Base-by-base conservation (phyloP, 2,888 invertebrate genomes). In the Ethmia dodecea region DNA sequence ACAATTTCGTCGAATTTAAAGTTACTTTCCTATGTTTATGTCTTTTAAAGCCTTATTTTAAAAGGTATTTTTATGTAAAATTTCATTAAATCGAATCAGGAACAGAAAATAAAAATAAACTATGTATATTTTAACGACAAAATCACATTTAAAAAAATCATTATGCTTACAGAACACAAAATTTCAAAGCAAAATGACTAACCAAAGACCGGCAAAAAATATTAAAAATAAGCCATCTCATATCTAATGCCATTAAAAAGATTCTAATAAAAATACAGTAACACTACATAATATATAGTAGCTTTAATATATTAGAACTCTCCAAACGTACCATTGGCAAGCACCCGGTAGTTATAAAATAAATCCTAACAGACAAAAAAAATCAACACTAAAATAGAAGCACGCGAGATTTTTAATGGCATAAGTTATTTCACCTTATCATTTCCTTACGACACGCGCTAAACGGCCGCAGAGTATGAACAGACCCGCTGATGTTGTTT, bases 1-100 rank as follows among this genome's bases (percentile, higher is more conserved):
- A 61, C 55, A 66, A 59, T 61, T 67, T 62, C 49, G 49, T 49
- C 46, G 52, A 58, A 58, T 58, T 54, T 42, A 42, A 48, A 38
- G 43, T 28, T 37, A 16, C 26, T 52, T 52, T 57, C 49, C 43
- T 49, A 52, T 52, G 44, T 60, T 49, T 52, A 52, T 43, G 56
- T 53, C 59, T 57, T 56, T 57, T 56, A 55, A 49, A 52, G 47
- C 49, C 53, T 48, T 43, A 48, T 18, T 18, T 40, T 24, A 39
- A 37, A 34, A 31, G 48, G 47, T 49, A 46, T 48, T 38, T 33
- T 35, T 35, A 37, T 34, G 30, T 45, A 42, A 47, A 33, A 45
- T 32, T 5, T 18, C 5, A 26, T 35, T 39, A 43, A 37, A 40
- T 28, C 31, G 36, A 45, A 49, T 35, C 27, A 47, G 46, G 45